Base-by-base conservation (phyloP, 2,888 invertebrate species). In the Cantharis lateralis region DNA sequence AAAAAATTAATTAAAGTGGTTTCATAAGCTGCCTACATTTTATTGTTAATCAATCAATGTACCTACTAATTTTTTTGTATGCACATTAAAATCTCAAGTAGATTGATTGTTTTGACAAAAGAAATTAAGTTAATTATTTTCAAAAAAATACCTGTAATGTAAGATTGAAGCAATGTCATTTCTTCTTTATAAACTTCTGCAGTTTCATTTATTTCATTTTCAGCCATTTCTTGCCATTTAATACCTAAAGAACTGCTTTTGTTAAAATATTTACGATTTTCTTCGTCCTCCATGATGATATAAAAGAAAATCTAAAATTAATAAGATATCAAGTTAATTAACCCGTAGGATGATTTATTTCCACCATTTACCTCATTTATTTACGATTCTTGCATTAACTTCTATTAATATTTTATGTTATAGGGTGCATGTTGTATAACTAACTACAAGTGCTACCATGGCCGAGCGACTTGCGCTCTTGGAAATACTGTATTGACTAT, bases 151-250 rank as follows among this genome's bases (percentile, higher is more conserved):
- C 87, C 85, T 82, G 82, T 74, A 74, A 88, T 83, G 80, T 87
- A 78, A 70, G 81, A 75, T 70, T 83, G 82, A 20, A 88, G 76
- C 13, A 84, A 84, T 20, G 82, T 78, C 61, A 87, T 80, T 82
- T 87, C 86, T 66, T 85, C 82, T 72, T 85, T 84, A 32, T 84
- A 83, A 80, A 84, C 86, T 79, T 87, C 87, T 0, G 84, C 85
- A 9, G 86, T 87, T 81, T 88, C 88, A 70, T 87, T 85, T 76
- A 88, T 80, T 83, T 88, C 88, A 72, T 87, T 86, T 79, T 87
- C 86, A 9, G 88, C 88, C 73, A 83, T 83, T 73, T 84, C 80
- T 74, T 83, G 81, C 85, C 85, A 86, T 82, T 86, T 85, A 4
- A 79, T 78, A 61, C 82, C 80, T 15, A 84, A 78, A 71, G 68